phyloP scores from a whole-genome alignment of 1,140 invertebrate species.

The Drosophila nigrodunni region DNA sequence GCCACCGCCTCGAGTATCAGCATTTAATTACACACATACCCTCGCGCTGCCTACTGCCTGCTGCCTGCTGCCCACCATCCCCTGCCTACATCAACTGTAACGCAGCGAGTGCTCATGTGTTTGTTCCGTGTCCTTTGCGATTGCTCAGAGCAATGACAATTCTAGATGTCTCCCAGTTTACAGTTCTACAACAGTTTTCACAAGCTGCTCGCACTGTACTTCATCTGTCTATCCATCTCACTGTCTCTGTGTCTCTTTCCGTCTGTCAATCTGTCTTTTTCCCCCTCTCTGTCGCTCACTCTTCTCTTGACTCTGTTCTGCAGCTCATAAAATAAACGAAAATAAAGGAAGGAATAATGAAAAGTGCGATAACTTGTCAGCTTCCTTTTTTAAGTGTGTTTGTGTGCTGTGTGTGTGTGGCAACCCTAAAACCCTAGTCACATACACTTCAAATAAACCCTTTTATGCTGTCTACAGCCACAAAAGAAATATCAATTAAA shows the following conservation, averaged over 20 bases:
- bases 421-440: conserved; percentile 2
- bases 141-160: conserved; percentile 35
- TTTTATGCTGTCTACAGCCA: neutral
- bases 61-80: neutral
- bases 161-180: neutral
- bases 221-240: neutral
- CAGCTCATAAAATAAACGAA: conserved; percentile 40
- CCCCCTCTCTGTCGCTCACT: neutral
- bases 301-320: conserved; percentile 13
- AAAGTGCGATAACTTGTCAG: conserved; percentile 44
- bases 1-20: conserved; percentile 56
- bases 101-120: neutral
- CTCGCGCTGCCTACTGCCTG: neutral
- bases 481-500: neutral
- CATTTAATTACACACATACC: conserved; percentile 70
- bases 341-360: conserved; percentile 14
- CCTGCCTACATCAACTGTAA: neutral
- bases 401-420: conserved; percentile 9
- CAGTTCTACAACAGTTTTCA: no score
- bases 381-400: neutral
- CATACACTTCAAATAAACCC: neutral
- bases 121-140: conserved; percentile 23
- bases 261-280: conserved; percentile 6
- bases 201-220: neutral
- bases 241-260: conserved; percentile 6